phyloP scores from a whole-genome alignment of 2,888 invertebrate species.

The Dromius quadrimaculatus region DNA sequence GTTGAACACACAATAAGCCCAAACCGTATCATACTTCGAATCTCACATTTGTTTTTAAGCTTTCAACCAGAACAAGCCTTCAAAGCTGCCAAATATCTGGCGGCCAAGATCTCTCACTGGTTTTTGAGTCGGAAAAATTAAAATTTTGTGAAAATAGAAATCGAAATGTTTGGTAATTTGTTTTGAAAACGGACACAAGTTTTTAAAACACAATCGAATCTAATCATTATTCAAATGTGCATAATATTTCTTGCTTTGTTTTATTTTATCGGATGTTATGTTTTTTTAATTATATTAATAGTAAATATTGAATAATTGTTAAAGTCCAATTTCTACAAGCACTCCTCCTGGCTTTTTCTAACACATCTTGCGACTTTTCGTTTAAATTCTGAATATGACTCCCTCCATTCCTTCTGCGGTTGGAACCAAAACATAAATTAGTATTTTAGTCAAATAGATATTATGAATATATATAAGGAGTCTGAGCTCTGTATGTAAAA shows the following conservation, averaged over 20 bases:
- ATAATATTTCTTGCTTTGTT: constrained; percentile 26
- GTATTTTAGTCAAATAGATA: too few species aligned
- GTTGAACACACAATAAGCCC: constrained; percentile 45
- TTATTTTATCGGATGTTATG: constrained; percentile 44
- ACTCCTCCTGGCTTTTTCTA: constrained; percentile 98
- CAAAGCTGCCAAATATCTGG: background rate
- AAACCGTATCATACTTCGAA: constrained; percentile 40
- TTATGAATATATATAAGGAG: too few species aligned
- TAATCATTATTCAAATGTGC: constrained; percentile 42
- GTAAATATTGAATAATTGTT: constrained; percentile 51
- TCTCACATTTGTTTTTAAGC: constrained; percentile 39
- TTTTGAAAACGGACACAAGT: constrained; percentile 36
- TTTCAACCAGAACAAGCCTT: background rate
- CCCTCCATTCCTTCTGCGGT: constrained; percentile 96
- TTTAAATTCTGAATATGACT: constrained; percentile 97
- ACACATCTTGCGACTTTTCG: constrained; percentile 98
- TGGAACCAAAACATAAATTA: background rate
- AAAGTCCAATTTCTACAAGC: constrained; percentile 77
- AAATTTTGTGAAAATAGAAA: constrained; percentile 18
- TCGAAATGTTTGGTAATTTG: constrained; percentile 21
- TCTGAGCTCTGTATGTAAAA: too few species aligned
- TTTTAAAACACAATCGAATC: constrained; percentile 47
- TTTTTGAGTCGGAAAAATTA: constrained; percentile 7
- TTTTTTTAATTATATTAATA: constrained; percentile 44
- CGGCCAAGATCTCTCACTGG: background rate